A percentile compares a stretch with the other conserved stretches of the same genome.
phyloP scores from a whole-genome alignment of 2,113 vertebrate genomes.

The Tetrao urogallus region DNA sequence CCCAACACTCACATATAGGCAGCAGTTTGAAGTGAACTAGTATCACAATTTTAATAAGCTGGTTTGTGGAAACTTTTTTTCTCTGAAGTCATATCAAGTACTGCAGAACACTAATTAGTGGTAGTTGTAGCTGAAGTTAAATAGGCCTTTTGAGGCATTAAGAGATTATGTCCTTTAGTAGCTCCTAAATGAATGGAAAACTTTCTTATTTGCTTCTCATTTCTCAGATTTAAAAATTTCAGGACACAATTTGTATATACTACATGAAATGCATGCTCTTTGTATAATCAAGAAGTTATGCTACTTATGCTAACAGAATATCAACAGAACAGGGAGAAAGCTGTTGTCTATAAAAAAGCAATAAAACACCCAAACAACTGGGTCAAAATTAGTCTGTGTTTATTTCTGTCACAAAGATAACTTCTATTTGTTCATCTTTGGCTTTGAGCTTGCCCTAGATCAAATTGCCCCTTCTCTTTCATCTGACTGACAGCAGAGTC shows the following conservation, averaged over 20 bases:
- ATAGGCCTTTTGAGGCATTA: conserved; percentile 28
- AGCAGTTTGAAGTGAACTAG: not conserved
- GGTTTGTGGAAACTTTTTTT: not conserved
- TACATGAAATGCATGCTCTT: not conserved
- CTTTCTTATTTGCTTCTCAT: conserved; percentile 1
- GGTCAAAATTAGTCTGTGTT: not conserved
- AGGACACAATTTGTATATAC: not conserved
- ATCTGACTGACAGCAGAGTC: conserved; percentile 36
- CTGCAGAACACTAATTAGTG: conserved; percentile 40
- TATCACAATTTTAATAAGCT: conserved; percentile 20
- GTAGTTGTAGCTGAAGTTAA: not conserved
- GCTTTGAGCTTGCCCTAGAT: conserved; percentile 26
- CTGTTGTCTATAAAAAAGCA: not conserved
- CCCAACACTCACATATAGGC: not conserved
- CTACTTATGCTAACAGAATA: not conserved
- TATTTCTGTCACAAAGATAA: not conserved
- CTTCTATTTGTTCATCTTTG: not conserved
- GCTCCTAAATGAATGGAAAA: conserved; percentile 30
- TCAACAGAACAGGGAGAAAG: not conserved
- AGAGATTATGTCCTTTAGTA: conserved; percentile 38
- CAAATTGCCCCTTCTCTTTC: conserved; percentile 24
- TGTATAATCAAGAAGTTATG: not conserved
- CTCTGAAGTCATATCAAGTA: conserved; percentile 5
- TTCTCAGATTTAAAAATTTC: not conserved
- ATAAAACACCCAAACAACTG: not conserved